phyloP scores from a whole-genome alignment of 2,797 vertebrate genomes.

The Diplodus puntazzo region DNA sequence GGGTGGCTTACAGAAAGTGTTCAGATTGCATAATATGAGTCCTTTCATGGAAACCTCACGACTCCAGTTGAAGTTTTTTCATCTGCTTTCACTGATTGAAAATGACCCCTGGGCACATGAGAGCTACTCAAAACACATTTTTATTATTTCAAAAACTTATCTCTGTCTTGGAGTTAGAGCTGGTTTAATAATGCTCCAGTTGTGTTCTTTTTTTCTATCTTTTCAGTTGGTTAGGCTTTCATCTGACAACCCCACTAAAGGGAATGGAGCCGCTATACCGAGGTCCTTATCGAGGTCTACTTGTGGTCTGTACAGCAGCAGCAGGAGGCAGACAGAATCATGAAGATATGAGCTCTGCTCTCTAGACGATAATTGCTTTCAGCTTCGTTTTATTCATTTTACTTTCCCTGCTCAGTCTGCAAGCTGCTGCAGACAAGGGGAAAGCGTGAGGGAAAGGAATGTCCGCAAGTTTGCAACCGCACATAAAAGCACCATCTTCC shows the following conservation, averaged over 20 bases:
- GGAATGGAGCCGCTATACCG: slow-evolving; percentile 22
- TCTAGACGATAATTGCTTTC: slow-evolving; percentile 79
- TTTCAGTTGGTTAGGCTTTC: slow-evolving; percentile 45
- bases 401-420: slow-evolving; percentile 50
- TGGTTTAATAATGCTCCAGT: slow-evolving; percentile 32
- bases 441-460: slow-evolving; percentile 38
- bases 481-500: slow-evolving; percentile 52
- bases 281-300: slow-evolving; percentile 64
- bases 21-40: slow-evolving; percentile 56
- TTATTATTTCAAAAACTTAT: slow-evolving; percentile 46
- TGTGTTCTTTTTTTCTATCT: slow-evolving; percentile 28
- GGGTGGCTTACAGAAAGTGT: slow-evolving; percentile 61
- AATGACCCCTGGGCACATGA: slow-evolving; percentile 25
- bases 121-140: slow-evolving; percentile 33
- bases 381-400: slow-evolving; percentile 69
- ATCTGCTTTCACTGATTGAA: slow-evolving; percentile 44
- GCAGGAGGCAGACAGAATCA: slow-evolving; percentile 54
- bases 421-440: slow-evolving; percentile 47
- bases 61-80: slow-evolving; percentile 23
- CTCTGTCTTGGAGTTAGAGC: slow-evolving; percentile 18
- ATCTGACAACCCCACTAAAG: slow-evolving; percentile 27
- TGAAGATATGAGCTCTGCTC: slow-evolving; percentile 64
- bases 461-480: slow-evolving; percentile 60
- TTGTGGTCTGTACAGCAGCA: slow-evolving; percentile 65
- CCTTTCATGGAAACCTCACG: slow-evolving; percentile 52